Base-by-base conservation (phyloP, 2,113 vertebrate species). In the Ptyas mucosa region DNA sequence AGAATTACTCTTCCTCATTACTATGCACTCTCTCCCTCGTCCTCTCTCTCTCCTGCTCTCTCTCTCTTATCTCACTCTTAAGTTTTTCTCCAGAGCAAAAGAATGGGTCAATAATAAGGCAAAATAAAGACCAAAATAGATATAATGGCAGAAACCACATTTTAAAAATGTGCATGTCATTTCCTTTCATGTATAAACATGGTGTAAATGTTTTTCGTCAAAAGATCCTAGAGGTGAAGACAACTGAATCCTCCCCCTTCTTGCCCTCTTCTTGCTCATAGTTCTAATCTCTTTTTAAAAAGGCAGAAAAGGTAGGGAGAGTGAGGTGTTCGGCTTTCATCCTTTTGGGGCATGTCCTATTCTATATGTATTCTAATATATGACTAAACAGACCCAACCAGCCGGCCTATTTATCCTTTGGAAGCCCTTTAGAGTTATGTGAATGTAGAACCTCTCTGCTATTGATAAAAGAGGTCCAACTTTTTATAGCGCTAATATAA, bases 111-210 rank as follows among this genome's bases (percentile, higher is more conserved):
- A 86, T 93, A 94, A 94, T 0, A 0, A 93, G 15, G 20, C n/a
- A 92, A 95, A 92, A 75, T 53, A 51, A 91, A 39, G 57, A 18
- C 34, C 89, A 89, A 89, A 89, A 43, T 18, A 89, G 12, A 69
- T 39, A n/a, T 43, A 5, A 64, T 64, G 58, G 46, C 43, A 90
- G 46, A 43, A 81, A 21, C 34, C 39, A 89, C 26, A 51, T 24
- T 91, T 91, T 91, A 1, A 57, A 89, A 89, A 91, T 55, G 75
- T 75, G 53, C 34, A 39, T 24, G 7, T 51, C 14, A 69, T 26
- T 46, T 20, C 58, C 24, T 49, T 51, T 90, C 58, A 29, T 69
- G 43, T 64, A 64, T 51, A 64, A 61, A 89, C 26, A 10, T 51
- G 15, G 46, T n/a, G 57, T 49, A 46, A 89, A 52, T 49, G 49